Evolutionary conservation across 2,113 vertebrate genomes (phyloP), one percentile per base, ranked within the genome.

Genomic region (Fukomys damarensis): DNA sequence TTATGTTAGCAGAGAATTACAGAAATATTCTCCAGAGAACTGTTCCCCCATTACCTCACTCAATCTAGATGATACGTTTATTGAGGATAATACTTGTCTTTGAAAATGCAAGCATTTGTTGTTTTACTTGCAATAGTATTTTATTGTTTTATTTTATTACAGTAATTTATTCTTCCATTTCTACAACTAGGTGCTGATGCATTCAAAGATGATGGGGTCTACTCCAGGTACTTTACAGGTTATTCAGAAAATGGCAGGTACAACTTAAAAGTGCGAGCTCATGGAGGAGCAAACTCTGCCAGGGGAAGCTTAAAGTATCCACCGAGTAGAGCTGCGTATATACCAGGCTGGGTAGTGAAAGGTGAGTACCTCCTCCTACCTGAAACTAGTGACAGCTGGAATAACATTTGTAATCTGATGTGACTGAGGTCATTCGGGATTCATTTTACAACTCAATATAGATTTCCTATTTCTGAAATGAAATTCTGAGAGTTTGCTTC

Each of bases 221-320:
- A 99, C 97, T 98, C 98, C 54, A 98, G 96, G 41, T 99, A 98
- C 93, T 99, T 99, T 93, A 98, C 93, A 72, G 13, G 89, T n/a
- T 97, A 98, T 28, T 84, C 9, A 85, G 93, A 79, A 49, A 72
- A 86, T 65, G 98, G 98, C 43, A 98, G 96, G 93, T 98, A 98
- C 11, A 99, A 94, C 74, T 88, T 99, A 79, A 99, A 99, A 98
- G 98, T 99, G 7, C 83, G 28, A 58, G 98, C 97, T 38, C 56
- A 93, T 0, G 97, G 97, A 74, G 86, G 66, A 97, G 41, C 80
- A 12, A 91, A 65, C 5, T 20, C 80, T 54, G 26, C 56, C 46
- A 95, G 66, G 2, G 5, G 28, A 79, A 98, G 54, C 52, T 83
- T 96, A 30, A 19, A 22, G 30, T 7, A 8, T 12, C 79, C 30